phyloP scores from a whole-genome alignment of 2,888 invertebrate genomes.

The Conistra vaccinii region DNA sequence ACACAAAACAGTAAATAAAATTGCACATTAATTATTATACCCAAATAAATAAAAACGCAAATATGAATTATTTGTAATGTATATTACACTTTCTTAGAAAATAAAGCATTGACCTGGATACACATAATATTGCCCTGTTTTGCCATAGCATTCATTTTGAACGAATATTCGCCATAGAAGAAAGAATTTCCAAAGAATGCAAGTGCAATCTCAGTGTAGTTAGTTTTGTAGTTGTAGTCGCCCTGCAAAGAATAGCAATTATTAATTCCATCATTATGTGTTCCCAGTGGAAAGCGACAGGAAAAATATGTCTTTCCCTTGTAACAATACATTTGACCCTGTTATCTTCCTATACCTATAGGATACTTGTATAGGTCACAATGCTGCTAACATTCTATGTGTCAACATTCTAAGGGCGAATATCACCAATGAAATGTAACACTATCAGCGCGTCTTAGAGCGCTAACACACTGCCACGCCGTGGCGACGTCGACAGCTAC shows the following conservation, averaged over 20 bases:
- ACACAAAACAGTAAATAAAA: no score
- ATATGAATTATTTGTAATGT: neutral
- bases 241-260: conserved; percentile 47
- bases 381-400: neutral
- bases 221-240: conserved; percentile 19
- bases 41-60: neutral
- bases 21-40: neutral
- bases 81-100: conserved; percentile 41
- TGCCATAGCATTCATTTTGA: conserved; percentile 43
- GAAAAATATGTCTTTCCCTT: neutral
- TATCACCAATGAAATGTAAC: neutral
- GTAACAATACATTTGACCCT: no score
- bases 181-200: conserved; percentile 55
- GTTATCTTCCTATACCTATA: no score
- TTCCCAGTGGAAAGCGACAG: neutral
- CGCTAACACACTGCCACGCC: no score
- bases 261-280: neutral
- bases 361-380: no score
- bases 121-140: conserved; percentile 60
- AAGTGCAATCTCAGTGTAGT: conserved; percentile 34
- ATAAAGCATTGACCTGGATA: conserved; percentile 18
- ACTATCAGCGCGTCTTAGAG: neutral
- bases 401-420: neutral
- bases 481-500: no score
- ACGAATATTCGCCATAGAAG: conserved; percentile 59